Evolutionary conservation across 1,140 invertebrate genomes (phyloP).

Genomic region (Charaxes varanes): DNA sequence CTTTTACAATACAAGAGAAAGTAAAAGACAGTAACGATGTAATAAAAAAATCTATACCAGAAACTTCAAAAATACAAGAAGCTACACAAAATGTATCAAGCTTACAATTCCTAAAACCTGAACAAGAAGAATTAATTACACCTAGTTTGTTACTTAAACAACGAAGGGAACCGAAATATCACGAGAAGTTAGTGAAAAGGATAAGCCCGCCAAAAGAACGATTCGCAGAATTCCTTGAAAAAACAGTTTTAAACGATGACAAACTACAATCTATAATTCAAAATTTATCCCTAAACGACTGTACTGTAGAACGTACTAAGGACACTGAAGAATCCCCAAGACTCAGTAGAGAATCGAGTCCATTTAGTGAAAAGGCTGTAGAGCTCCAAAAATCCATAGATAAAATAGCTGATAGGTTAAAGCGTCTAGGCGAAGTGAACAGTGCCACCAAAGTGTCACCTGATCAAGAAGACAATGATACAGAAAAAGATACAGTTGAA

Average conservation of each 20-base stretch:
- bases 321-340: constrained; percentile 11
- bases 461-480: constrained; percentile 9
- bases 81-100: neutral
- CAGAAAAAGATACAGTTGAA: constrained; percentile 15
- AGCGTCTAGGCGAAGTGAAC: constrained; percentile 23
- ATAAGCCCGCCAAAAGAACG: constrained; percentile 64
- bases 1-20: constrained; percentile 1
- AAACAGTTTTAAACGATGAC: constrained; percentile 62
- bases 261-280: constrained; percentile 65
- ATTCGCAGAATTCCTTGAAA: constrained; percentile 58
- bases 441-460: constrained; percentile 1
- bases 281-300: constrained; percentile 55
- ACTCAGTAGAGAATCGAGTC: constrained; percentile 5
- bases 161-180: constrained; percentile 25
- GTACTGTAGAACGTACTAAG: constrained; percentile 6
- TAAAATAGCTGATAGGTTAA: constrained; percentile 28
- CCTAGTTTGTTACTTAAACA: constrained; percentile 34
- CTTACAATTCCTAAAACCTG: neutral
- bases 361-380: constrained; percentile 25
- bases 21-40: neutral
- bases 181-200: constrained; percentile 31
- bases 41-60: neutral
- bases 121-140: constrained; percentile 25
- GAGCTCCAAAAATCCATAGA: constrained; percentile 32
- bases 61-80: neutral